Conservation (phyloP, 1,140 invertebrate genomes). For the Temnothorax curvispinosus region DNA sequence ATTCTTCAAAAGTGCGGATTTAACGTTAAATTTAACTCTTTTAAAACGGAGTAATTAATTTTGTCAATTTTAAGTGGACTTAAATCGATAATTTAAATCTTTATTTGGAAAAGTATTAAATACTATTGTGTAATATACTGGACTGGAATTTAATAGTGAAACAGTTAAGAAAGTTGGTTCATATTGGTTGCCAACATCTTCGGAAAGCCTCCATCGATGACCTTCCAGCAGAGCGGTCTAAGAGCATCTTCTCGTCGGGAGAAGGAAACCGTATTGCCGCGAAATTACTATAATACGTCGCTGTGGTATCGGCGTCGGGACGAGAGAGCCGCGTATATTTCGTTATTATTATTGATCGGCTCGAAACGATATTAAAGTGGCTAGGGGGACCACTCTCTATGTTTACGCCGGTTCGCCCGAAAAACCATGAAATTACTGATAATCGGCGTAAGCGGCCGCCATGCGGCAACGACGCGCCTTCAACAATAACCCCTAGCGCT, state of each 20-base stretch:
- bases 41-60: not conserved
- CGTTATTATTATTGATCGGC: conserved; percentile 84
- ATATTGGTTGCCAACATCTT: conserved; percentile 11
- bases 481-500: conserved; percentile 74
- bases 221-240: conserved; percentile 40
- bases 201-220: conserved; percentile 16
- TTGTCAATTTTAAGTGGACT: not conserved
- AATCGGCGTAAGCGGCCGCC: conserved; percentile 78
- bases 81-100: not conserved
- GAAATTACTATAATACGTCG: conserved; percentile 85
- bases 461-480: conserved; percentile 68
- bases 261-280: conserved; percentile 50
- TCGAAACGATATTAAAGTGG: conserved; percentile 82
- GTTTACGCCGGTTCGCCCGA: conserved; percentile 81
- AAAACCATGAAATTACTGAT: conserved; percentile 84
- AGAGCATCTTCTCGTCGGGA: conserved; percentile 19
- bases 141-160: not conserved
- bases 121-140: not conserved
- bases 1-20: not conserved
- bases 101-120: not conserved
- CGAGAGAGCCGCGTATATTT: conserved; percentile 79
- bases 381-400: conserved; percentile 77
- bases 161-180: not conserved
- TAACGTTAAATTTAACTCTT: not conserved
- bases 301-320: conserved; percentile 73